phyloP scores from a whole-genome alignment of 2,888 invertebrate genomes.

The Hybos culiciformis region DNA sequence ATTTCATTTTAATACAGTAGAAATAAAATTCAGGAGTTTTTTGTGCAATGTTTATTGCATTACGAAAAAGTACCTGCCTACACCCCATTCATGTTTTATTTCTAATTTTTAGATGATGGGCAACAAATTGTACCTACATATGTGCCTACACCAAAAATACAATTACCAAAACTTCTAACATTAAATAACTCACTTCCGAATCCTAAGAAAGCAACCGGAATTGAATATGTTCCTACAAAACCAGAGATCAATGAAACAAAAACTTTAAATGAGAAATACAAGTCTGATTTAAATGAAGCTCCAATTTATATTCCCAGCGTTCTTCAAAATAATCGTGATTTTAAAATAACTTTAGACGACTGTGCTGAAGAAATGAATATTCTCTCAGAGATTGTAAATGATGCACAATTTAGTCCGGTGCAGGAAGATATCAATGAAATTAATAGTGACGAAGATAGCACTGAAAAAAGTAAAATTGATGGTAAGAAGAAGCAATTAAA shows the following conservation, averaged over 20 bases:
- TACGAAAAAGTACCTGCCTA: no score
- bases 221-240: conserved; percentile 34
- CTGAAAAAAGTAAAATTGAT: conserved; percentile 1
- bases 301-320: conserved; percentile 30
- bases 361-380: conserved; percentile 22
- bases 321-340: conserved; percentile 10
- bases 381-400: conserved; percentile 18
- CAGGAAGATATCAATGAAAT: no score
- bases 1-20: neutral
- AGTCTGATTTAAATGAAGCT: conserved; percentile 14
- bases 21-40: no score
- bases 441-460: conserved; percentile 1
- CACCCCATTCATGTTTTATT: no score
- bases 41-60: no score
- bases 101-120: conserved; percentile 22
- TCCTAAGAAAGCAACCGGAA: conserved; percentile 25
- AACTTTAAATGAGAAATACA: conserved; percentile 10
- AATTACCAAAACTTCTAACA: conserved; percentile 25
- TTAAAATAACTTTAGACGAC: conserved; percentile 17
- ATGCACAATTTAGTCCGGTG: conserved; percentile 8
- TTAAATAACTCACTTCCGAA: conserved; percentile 17
- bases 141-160: conserved; percentile 23
- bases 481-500: neutral
- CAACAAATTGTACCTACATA: conserved; percentile 22
- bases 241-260: conserved; percentile 28